These are phyloP conservation scores for Psilopsiagon aurifrons DNA, from an alignment of 2,113 vertebrate genomes.

Conservation along the genomic window DNA sequence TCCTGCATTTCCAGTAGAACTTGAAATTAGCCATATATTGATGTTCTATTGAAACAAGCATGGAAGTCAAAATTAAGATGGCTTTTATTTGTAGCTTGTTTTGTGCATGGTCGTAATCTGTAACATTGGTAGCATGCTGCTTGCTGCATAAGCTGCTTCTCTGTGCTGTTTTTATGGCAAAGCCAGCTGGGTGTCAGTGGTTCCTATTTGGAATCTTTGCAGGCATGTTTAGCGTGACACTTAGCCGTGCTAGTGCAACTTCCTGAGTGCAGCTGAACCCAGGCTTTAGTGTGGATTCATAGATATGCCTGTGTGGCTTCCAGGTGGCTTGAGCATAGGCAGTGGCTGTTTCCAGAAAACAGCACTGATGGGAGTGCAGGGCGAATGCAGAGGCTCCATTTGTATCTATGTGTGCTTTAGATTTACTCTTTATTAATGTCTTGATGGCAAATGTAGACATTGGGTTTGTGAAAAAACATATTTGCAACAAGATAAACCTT, in stretches of 20 bases:
- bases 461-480: not conserved
- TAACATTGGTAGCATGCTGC: not conserved
- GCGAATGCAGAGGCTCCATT: not conserved
- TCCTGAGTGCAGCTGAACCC: not conserved
- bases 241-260: not conserved
- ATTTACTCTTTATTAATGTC: not conserved
- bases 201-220: not conserved
- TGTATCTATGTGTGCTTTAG: not conserved
- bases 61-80: constrained; percentile 2
- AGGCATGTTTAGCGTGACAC: not conserved
- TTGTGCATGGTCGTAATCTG: constrained; percentile 18
- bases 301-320: not conserved
- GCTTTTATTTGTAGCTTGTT: constrained; percentile 51
- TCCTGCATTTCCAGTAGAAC: constrained; percentile 1
- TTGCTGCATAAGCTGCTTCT: not conserved
- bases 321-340: not conserved
- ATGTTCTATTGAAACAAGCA: constrained; percentile 28
- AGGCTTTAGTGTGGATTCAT: not conserved
- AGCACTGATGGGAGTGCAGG: not conserved
- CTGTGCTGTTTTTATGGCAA: not conserved
- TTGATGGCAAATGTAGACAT: not conserved
- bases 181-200: not conserved
- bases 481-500: not conserved
- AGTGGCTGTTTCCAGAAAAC: not conserved
- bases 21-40: not conserved